Conservation (phyloP, 2,113 vertebrate genomes). For the Cephalopholis sonnerati region DNA sequence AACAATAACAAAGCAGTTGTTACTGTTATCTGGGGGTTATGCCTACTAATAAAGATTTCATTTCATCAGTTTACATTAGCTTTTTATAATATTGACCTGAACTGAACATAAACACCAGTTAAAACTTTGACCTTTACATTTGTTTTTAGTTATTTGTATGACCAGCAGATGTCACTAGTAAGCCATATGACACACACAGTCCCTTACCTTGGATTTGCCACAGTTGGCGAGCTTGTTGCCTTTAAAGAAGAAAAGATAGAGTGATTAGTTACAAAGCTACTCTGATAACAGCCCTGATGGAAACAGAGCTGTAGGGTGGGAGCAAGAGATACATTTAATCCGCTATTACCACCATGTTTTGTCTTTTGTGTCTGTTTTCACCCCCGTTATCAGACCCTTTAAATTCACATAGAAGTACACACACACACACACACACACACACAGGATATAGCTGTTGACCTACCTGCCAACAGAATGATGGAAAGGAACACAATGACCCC, state of each 20-base stretch:
- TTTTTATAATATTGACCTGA: neutral
- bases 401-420: neutral
- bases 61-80: neutral
- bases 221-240: constrained; percentile 80
- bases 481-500: constrained; percentile 81
- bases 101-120: neutral
- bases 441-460: constrained; percentile 41
- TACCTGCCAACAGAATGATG: constrained; percentile 81
- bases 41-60: neutral
- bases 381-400: neutral
- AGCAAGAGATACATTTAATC: neutral
- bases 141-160: neutral
- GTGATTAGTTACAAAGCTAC: constrained; percentile 23
- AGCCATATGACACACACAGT: neutral
- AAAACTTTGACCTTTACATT: neutral
- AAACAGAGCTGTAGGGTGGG: neutral
- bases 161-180: constrained; percentile 61
- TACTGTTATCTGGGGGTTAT: neutral
- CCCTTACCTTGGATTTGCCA: constrained; percentile 77
- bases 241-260: constrained; percentile 53
- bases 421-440: constrained; percentile 12
- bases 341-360: neutral
- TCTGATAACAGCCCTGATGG: neutral
- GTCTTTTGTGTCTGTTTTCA: constrained; percentile 13
- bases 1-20: neutral